A percentile compares a stretch with the other conserved stretches of the same genome.
phyloP scores from a whole-genome alignment of 2,797 vertebrate species.

The Bucorvus abyssinicus region DNA sequence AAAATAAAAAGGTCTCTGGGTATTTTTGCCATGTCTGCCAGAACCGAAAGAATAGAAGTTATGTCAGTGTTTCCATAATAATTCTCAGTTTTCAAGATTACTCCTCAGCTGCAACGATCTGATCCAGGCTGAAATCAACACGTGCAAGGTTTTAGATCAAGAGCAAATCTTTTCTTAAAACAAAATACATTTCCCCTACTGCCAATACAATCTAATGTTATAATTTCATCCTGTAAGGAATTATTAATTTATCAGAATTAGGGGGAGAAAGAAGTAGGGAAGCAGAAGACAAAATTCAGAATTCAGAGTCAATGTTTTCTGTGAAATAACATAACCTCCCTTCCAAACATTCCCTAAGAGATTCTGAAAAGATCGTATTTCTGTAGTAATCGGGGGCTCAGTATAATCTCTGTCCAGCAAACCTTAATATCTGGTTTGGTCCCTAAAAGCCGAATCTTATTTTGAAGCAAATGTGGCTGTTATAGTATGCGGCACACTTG shows the following conservation, averaged over 20 bases:
- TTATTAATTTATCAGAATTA: slow-evolving; percentile 11
- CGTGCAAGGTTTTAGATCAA: not conserved
- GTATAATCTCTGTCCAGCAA: not conserved
- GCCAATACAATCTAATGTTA: not conserved
- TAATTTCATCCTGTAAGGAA: not conserved
- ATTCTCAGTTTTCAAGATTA: slow-evolving; percentile 43
- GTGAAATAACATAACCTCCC: not conserved
- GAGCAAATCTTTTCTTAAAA: not conserved
- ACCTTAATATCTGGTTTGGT: not conserved
- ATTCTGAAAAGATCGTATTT: not conserved
- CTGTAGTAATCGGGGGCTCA: not conserved
- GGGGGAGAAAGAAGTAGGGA: not conserved
- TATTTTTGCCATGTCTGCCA: slow-evolving; percentile 35
- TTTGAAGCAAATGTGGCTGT: not conserved
- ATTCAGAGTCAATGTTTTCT: not conserved
- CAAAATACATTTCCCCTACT: not conserved
- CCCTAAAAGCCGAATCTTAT: not conserved
- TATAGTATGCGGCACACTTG: accelerated
- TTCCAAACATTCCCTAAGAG: not conserved
- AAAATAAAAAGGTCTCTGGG: slow-evolving; percentile 9
- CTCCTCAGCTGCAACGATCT: slow-evolving; percentile 36
- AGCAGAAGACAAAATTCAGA: not conserved
- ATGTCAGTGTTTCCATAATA: slow-evolving; percentile 66
- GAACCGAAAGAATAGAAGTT: slow-evolving; percentile 44
- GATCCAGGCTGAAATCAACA: slow-evolving; percentile 41